Evolutionary conservation across 2,113 vertebrate genomes (phyloP).

Genomic region (Progne subis): DNA sequence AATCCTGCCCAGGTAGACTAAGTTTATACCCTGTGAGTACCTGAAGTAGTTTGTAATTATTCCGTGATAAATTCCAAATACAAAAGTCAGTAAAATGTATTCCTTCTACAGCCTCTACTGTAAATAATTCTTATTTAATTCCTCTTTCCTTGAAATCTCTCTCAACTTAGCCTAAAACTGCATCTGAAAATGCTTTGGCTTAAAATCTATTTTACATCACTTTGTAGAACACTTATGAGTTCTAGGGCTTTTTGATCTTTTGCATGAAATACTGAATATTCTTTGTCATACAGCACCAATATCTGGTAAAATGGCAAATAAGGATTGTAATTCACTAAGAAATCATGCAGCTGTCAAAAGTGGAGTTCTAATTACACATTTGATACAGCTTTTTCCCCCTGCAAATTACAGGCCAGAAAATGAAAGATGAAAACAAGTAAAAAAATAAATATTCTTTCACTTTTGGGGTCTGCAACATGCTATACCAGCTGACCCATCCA

Average conservation of each 20-base stretch:
- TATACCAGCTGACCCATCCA: neutral
- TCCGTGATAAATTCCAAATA: neutral
- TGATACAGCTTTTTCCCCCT: neutral
- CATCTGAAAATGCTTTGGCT: neutral
- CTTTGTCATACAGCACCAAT: neutral
- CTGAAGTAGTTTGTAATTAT: neutral
- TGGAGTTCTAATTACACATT: neutral
- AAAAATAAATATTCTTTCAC: neutral
- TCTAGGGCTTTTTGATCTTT: neutral
- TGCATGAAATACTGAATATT: neutral
- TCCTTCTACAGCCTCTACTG: neutral
- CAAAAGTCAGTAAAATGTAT: neutral
- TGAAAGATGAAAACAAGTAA: neutral
- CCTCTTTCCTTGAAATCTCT: neutral
- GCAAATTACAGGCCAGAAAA: neutral
- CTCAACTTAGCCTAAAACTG: neutral
- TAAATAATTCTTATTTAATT: neutral
- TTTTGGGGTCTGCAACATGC: neutral
- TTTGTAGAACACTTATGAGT: neutral
- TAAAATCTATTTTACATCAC: neutral
- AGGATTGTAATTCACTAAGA: neutral
- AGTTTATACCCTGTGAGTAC: neutral
- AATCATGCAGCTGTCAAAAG: neutral
- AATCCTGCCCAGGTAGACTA: neutral
- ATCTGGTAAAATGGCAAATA: neutral